Conservation (phyloP, 2,797 vertebrate genomes). For the Cyprinodon diabolis region DNA sequence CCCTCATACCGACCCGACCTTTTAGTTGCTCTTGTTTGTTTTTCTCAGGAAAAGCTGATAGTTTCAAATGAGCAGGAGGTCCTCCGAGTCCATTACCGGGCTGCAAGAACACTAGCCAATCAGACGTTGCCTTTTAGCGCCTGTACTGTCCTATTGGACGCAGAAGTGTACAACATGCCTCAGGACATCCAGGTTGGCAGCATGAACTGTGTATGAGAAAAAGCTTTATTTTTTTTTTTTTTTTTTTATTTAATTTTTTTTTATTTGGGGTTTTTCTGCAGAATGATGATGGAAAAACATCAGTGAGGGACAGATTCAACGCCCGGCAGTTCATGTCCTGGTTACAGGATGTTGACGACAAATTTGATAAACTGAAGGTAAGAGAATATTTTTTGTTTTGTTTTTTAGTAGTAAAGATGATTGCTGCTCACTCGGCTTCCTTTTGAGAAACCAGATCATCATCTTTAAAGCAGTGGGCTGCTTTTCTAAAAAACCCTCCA, state of each 20-base stretch:
- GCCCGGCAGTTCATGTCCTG: slow-evolving; percentile 99
- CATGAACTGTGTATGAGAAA: not conserved
- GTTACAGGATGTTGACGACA: slow-evolving; percentile 98
- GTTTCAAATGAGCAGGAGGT: slow-evolving; percentile 99
- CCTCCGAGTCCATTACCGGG: slow-evolving; percentile 95
- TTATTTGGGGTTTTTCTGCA: slow-evolving; percentile 67
- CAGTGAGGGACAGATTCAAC: slow-evolving; percentile 96
- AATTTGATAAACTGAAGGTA: slow-evolving; percentile 99
- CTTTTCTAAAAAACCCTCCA: no score
- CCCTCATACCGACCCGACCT: not conserved
- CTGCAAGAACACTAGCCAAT: slow-evolving; percentile 96
- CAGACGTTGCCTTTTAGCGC: slow-evolving; percentile 98
- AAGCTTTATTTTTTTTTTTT: not conserved
- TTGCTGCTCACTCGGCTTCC: no score
- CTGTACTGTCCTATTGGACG: slow-evolving; percentile 95
- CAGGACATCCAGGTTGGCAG: slow-evolving; percentile 90
- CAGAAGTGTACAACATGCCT: slow-evolving; percentile 97
- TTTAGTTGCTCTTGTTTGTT: not conserved
- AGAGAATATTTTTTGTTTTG: not conserved
- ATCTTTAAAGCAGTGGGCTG: no score
- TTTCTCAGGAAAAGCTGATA: slow-evolving; percentile 93
- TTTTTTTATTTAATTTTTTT: not conserved
- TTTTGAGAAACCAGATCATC: no score
- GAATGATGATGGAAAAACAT: slow-evolving; percentile 96
- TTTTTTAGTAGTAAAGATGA: no score